These are phyloP conservation scores for Macrostomum cliftonense DNA, from an alignment of 2,888 invertebrate species.

Conservation along the genomic window DNA sequence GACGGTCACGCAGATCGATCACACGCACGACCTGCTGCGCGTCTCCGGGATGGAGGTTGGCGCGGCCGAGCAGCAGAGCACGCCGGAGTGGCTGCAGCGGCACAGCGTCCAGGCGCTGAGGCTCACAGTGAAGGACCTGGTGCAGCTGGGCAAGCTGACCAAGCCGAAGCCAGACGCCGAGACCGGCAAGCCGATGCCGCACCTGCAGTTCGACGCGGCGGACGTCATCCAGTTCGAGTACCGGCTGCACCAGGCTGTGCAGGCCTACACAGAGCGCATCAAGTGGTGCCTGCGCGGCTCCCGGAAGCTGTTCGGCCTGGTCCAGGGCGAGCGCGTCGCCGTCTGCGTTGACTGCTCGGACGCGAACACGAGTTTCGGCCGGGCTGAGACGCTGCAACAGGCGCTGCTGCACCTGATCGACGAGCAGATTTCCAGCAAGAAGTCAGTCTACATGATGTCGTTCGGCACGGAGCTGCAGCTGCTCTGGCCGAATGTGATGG, in stretches of 20 bases:
- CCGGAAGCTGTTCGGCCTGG: slow-evolving; percentile 31
- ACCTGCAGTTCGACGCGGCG: slow-evolving; percentile 34
- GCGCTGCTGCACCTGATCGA: slow-evolving; percentile 32
- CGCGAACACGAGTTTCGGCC: slow-evolving; percentile 34
- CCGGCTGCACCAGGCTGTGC: slow-evolving; percentile 24
- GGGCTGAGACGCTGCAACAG: slow-evolving; percentile 28
- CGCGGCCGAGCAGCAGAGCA: slow-evolving; percentile 25
- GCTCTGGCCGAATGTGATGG: slow-evolving; percentile 28
- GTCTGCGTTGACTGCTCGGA: slow-evolving; percentile 32
- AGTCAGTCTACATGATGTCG: slow-evolving; percentile 25
- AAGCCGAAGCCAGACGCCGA: slow-evolving; percentile 18
- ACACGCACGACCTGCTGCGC: slow-evolving; percentile 25
- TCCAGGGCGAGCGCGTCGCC: slow-evolving; percentile 27
- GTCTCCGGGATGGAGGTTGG: slow-evolving; percentile 9
- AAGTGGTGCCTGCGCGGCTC: slow-evolving; percentile 30
- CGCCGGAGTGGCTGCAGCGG: slow-evolving; percentile 30
- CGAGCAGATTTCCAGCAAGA: slow-evolving; percentile 31
- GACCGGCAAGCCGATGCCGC: slow-evolving; percentile 30
- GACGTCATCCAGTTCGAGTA: slow-evolving; percentile 38
- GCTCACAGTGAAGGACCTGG: slow-evolving; percentile 31
- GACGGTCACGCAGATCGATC: slow-evolving; percentile 35
- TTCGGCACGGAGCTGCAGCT: slow-evolving; percentile 30
- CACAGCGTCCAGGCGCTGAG: slow-evolving; percentile 28
- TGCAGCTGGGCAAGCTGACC: slow-evolving; percentile 27
- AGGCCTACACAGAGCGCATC: slow-evolving; percentile 34